Conservation (phyloP, 1,140 invertebrate species). For the Lamellibrachia luymesi region DNA sequence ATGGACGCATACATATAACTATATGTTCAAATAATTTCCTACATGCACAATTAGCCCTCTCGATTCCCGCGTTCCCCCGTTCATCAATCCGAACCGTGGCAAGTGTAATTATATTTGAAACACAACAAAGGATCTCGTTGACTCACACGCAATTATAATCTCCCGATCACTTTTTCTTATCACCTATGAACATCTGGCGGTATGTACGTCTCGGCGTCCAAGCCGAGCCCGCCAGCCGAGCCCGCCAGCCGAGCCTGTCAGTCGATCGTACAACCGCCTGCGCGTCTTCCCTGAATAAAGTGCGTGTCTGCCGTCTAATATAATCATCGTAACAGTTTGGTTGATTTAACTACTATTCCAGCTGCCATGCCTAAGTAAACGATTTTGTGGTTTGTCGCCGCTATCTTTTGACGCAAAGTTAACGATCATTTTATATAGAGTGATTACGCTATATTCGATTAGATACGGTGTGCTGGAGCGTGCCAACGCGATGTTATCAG, state of each 20-base stretch:
- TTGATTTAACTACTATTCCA: background rate
- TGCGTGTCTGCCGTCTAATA: background rate
- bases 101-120: background rate
- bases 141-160: conserved; percentile 1
- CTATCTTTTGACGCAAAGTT: background rate
- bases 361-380: background rate
- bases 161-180: background rate
- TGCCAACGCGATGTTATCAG: background rate
- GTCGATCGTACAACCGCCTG: background rate
- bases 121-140: background rate
- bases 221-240: background rate
- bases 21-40: background rate
- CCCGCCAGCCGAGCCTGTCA: background rate
- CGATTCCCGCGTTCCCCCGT: background rate
- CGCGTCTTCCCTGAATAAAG: background rate
- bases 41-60: background rate
- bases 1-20: background rate
- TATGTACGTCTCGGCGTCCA: background rate
- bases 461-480: background rate
- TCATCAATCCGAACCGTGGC: background rate
- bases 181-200: background rate
- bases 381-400: background rate
- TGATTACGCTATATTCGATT: background rate
- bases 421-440: background rate
- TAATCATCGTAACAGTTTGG: background rate